These are phyloP conservation scores for Rhagoletis zephyria DNA, from an alignment of 1,140 invertebrate species.

Conservation along the genomic window DNA sequence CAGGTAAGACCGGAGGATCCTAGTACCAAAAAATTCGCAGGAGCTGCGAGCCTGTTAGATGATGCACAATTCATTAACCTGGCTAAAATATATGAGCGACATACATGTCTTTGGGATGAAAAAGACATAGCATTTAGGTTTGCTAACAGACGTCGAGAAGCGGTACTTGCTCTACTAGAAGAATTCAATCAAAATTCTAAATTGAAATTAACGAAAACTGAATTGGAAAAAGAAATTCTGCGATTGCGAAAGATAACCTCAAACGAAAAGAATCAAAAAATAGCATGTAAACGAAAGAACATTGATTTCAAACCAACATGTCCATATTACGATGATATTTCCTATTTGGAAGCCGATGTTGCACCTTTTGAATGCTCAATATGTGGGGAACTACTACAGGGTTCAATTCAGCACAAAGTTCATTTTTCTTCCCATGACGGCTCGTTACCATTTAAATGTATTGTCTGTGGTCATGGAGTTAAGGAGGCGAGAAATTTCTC, in stretches of 20 bases:
- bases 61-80: background rate
- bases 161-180: background rate
- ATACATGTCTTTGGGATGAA: conserved; percentile 48
- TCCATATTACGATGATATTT: conserved; percentile 7
- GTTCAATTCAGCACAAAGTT: conserved; percentile 11
- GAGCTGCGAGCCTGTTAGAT: background rate
- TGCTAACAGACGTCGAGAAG: conserved; percentile 49
- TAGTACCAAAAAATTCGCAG: background rate
- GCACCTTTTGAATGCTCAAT: conserved; percentile 39
- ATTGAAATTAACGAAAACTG: background rate
- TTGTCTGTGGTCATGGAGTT: conserved; percentile 59
- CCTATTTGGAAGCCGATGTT: conserved; percentile 1
- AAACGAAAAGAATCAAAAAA: background rate
- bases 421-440: conserved; percentile 23
- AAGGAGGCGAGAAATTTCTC: conserved; percentile 23
- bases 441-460: background rate
- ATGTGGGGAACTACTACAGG: background rate
- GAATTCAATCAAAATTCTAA: background rate
- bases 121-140: conserved; percentile 38
- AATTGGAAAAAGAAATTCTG: conserved; percentile 20
- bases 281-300: background rate
- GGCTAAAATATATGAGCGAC: conserved; percentile 25
- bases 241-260: conserved; percentile 23
- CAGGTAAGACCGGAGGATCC: background rate
- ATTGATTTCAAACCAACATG: background rate